Evolutionary conservation across 2,888 invertebrate species (phyloP), one percentile per base, ranked within the genome.

Genomic region (Zhengitettix transpicula): DNA sequence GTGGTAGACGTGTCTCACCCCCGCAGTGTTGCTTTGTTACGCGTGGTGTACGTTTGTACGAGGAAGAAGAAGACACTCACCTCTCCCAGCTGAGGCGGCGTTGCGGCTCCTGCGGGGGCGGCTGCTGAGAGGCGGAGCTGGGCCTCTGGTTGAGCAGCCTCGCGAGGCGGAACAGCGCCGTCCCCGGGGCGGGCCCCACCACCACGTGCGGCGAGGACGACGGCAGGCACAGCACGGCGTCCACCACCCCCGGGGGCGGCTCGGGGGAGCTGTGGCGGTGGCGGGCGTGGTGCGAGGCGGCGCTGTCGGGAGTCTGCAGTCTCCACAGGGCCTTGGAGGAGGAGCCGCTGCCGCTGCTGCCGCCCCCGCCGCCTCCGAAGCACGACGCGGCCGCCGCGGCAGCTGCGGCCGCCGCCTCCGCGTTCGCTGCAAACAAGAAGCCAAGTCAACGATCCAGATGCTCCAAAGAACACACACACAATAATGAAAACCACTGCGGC

Each of bases 41-140:
- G n/a, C 28, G 7, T 28, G 7, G 7, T 28, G 2, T 28, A 28
- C 28, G 3, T 7, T 28, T 7, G 28, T 28, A 28, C 28, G 3
- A 7, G 28, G 28, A 28, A 7, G 28, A 28, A 28, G 28, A 7
- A 5, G 2, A 28, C 3, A 68, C 74, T 71, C 67, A 81, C 82
- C 81, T 76, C 69, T 82, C 82, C 82, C 82, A 82, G 68, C 82
- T 82, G 54, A 82, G 76, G 62, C 82, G 69, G 60, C 82, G 71
- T 0, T 78, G 76, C 1, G 73, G 72, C 62, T 74, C 74, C 12
- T 41, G 40, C 56, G 41, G 53, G 58, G 40, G 58, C 14, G 15
- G 52, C 56, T 10, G 52, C 59, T 56, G 55, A 44, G 77, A 71
- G 28, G 77, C 69, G 54, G 77, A 67, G 9, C 74, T 66, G 0